Conservation (phyloP, 1,140 invertebrate genomes). For the Bradynema listronoti region DNA sequence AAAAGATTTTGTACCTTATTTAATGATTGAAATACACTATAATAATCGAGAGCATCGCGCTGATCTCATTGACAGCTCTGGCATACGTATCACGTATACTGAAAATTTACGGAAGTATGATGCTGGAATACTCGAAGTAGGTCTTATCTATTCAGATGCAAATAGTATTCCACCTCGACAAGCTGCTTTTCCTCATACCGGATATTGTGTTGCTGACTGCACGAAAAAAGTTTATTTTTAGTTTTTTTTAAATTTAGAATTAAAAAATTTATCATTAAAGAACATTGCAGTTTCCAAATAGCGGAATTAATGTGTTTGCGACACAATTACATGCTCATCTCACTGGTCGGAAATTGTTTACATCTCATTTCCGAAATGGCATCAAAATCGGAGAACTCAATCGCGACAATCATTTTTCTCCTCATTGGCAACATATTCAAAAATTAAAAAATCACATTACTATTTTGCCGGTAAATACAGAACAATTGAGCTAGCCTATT, state of each 20-base stretch:
- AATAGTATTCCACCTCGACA: slow-evolving; percentile 88
- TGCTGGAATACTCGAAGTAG: slow-evolving; percentile 90
- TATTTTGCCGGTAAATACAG: slow-evolving; percentile 28
- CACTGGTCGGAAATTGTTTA: slow-evolving; percentile 75
- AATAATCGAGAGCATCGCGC: slow-evolving; percentile 68
- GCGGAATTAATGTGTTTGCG: slow-evolving; percentile 82
- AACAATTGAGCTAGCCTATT: neutral
- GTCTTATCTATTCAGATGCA: slow-evolving; percentile 82
- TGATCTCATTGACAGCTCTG: slow-evolving; percentile 39
- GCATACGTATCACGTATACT: slow-evolving; percentile 37
- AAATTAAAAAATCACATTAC: slow-evolving; percentile 61
- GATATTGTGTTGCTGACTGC: slow-evolving; percentile 85
- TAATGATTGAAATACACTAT: slow-evolving; percentile 94
- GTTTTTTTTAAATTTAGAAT: neutral
- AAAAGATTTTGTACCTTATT: slow-evolving; percentile 71
- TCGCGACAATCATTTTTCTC: slow-evolving; percentile 87
- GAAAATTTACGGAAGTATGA: slow-evolving; percentile 70
- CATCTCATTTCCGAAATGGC: slow-evolving; percentile 74
- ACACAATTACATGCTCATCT: slow-evolving; percentile 88
- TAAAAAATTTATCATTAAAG: slow-evolving; percentile 3
- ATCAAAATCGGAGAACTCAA: slow-evolving; percentile 74
- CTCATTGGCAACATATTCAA: slow-evolving; percentile 95
- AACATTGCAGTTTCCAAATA: slow-evolving; percentile 35
- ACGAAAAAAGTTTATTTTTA: slow-evolving; percentile 67
- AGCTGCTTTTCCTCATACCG: slow-evolving; percentile 70